Conservation (phyloP, 1,140 invertebrate species). For the Drosophila sturtevanti region DNA sequence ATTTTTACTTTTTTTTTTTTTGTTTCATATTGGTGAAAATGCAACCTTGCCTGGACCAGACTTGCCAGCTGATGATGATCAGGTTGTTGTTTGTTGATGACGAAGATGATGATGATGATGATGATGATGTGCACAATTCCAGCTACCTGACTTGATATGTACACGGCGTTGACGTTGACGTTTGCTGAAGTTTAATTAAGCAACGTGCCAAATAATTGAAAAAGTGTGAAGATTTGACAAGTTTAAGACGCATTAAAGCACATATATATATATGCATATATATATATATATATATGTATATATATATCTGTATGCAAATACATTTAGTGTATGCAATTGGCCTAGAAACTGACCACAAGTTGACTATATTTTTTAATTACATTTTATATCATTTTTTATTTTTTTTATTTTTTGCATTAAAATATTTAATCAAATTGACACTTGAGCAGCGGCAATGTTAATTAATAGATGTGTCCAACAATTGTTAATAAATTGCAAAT, state of each 20-base stretch:
- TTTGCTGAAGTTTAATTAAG: constrained; percentile 81
- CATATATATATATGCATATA: not conserved
- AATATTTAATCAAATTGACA: constrained; percentile 72
- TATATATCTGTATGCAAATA: constrained; percentile 31
- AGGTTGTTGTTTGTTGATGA: constrained; percentile 4
- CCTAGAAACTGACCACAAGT: constrained; percentile 32
- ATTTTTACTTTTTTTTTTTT: constrained; percentile 41
- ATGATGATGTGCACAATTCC: constrained; percentile 40
- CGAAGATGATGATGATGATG: constrained; percentile 23
- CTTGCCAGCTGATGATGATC: constrained; percentile 21
- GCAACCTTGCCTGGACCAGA: constrained; percentile 55
- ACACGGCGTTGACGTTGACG: constrained; percentile 72
- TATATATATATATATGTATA: not conserved
- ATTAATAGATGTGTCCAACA: constrained; percentile 40
- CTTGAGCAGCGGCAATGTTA: constrained; percentile 49
- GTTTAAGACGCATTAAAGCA: constrained; percentile 79
- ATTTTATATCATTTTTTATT: constrained; percentile 43
- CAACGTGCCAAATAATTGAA: constrained; percentile 80
- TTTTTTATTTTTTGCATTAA: constrained; percentile 46
- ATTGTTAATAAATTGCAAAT: constrained; percentile 39
- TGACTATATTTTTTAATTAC: constrained; percentile 27
- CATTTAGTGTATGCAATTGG: constrained; percentile 33
- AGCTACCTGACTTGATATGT: constrained; percentile 34
- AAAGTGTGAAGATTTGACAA: constrained; percentile 82
- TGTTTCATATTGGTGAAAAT: constrained; percentile 49